Percentiles rank a stretch among this genome's conserved stretches.
These are phyloP conservation scores for Leptopilina boulardi DNA, from an alignment of 1,140 invertebrate genomes.

Conservation along the genomic window DNA sequence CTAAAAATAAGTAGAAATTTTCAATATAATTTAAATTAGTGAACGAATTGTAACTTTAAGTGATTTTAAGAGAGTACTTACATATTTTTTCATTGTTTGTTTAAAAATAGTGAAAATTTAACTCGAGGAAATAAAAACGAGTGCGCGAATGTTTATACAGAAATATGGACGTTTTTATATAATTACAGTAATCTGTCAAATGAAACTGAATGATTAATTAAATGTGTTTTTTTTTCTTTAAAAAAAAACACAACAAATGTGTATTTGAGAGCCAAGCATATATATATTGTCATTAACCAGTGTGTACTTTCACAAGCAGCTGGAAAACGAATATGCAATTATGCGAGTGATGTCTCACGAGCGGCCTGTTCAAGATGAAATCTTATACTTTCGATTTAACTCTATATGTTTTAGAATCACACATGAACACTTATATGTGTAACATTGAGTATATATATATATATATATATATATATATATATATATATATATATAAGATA, in stretches of 20 bases:
- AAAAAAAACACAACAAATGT: background rate
- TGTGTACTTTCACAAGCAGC: slow-evolving; percentile 65
- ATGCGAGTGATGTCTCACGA: slow-evolving; percentile 38
- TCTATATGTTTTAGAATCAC: slow-evolving; percentile 37
- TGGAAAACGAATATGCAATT: slow-evolving; percentile 58
- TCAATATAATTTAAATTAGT: too few species aligned
- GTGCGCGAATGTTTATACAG: background rate
- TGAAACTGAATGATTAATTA: slow-evolving; percentile 10
- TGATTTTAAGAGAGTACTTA: too few species aligned
- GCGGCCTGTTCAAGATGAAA: slow-evolving; percentile 53
- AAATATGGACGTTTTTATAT: background rate
- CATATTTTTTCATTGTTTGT: too few species aligned
- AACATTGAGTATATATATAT: background rate
- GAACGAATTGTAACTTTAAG: too few species aligned
- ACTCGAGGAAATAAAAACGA: too few species aligned
- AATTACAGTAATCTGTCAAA: slow-evolving; percentile 8
- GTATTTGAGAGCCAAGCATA: background rate
- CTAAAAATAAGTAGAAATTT: too few species aligned
- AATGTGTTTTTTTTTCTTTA: background rate
- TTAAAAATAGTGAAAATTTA: too few species aligned
- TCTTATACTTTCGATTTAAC: slow-evolving; percentile 57
- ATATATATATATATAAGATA: background rate
- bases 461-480: background rate
- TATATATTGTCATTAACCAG: slow-evolving; percentile 2
- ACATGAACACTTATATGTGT: background rate